A percentile compares a stretch with the other conserved stretches of the same genome.
These are phyloP conservation scores for Helleia helle DNA, from an alignment of 2,888 invertebrate species.

Conservation along the genomic window DNA sequence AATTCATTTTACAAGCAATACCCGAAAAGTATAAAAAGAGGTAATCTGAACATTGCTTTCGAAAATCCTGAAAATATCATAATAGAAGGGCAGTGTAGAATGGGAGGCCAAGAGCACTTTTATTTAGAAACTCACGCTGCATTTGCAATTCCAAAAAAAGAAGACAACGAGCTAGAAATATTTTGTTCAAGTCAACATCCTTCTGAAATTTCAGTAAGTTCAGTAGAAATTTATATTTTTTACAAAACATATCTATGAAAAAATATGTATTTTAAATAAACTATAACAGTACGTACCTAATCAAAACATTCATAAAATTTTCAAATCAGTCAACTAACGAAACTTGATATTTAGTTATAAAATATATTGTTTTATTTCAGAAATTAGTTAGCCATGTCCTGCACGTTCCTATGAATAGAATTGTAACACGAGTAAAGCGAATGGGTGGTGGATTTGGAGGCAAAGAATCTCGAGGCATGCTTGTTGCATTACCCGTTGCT, in stretches of 20 bases:
- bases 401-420: constrained; percentile 80
- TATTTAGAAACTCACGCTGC: constrained; percentile 91
- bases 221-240: not conserved
- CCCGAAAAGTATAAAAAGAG: constrained; percentile 75
- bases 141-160: constrained; percentile 81
- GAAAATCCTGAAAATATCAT: constrained; percentile 78
- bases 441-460: constrained; percentile 98
- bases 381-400: constrained; percentile 80
- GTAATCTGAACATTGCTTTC: constrained; percentile 81
- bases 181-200: constrained; percentile 90
- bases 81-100: constrained; percentile 83
- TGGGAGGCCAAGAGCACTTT: constrained; percentile 97
- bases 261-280: constrained; percentile 3
- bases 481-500: constrained; percentile 82
- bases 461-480: constrained; percentile 85
- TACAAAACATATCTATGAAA: not conserved
- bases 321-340: no score
- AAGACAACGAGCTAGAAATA: constrained; percentile 89
- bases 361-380: constrained; percentile 50
- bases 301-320: no score
- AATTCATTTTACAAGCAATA: constrained; percentile 79
- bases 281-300: no score
- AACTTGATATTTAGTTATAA: no score
- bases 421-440: constrained; percentile 86
- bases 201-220: constrained; percentile 77